Evolutionary conservation across 2,113 vertebrate species (phyloP), one percentile per base, ranked within the genome.

Genomic region (Hiodon alosoides): DNA sequence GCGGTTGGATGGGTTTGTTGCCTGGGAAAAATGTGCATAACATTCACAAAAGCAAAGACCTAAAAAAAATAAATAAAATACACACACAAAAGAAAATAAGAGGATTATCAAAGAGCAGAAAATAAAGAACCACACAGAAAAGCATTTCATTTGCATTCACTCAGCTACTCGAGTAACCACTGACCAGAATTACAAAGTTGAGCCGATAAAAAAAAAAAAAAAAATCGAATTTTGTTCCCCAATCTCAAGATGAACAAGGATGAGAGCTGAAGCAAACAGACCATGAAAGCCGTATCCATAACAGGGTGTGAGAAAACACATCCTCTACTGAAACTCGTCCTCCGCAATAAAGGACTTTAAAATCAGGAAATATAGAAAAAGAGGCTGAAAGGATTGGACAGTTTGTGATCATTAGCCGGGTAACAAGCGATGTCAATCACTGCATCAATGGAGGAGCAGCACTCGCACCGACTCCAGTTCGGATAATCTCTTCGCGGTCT

Each of bases 281-380:
- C 68, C 77, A 81, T 79, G 77, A 83, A 83, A 79, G 77, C 61
- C 71, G 73, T 83, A 79, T 83, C 61, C 62, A 67, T 72, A 65
- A 78, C 74, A 71, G 52, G 53, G 76, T 59, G 74, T 58, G 73
- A 54, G 48, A 64, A 78, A 74, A 68, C 67, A 68, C 67, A 58
- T 77, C 75, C 66, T 54, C 71, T 81, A 76, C 69, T 69, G 71
- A 74, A 81, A 54, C 67, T 67, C 67, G 77, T 78, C 72, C 73
- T 69, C 73, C 70, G 73, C 14, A 16, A 71, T 69, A 67, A 60
- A 71, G 71, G 67, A 64, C 61, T 79, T 76, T 73, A 31, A 31
- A 71, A 71, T 71, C 76, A 81, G 73, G 78, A 78, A 70, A 66
- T 57, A 51, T 6, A 0, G 17, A 66, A 67, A 59, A 79, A 76